Base-by-base conservation (phyloP, 2,113 vertebrate species). In the Scomber japonicus region DNA sequence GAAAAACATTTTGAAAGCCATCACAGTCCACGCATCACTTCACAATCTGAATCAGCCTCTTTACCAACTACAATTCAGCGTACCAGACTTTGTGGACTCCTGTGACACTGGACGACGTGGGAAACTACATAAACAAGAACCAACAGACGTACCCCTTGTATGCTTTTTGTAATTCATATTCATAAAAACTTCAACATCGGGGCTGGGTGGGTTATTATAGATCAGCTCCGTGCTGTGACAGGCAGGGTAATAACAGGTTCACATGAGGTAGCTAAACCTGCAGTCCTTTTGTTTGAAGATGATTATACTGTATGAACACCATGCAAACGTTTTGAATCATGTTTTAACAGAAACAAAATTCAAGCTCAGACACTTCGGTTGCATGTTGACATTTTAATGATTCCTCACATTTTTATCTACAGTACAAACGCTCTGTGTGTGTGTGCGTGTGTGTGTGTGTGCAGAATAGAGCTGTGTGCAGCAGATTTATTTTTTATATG, bases 331-430 rank as follows among this genome's bases (percentile, higher is more conserved):
- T 81, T 70, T 64, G 11, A 35, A 35, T 60, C 8, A 27, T 63
- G 2, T 63, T 78, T 74, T 35, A 71, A 69, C 56, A 44, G 19
- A 17, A 75, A 71, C 40, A 19, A 46, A 46, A 30, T 63, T 65
- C 19, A 74, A 72, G 19, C 55, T 81, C 60, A 79, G 46, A 69
- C 68, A 63, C 53, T 78, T 67, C 46, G 0, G 24, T 76, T 90
- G 91, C 84, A 87, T 89, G 84, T 74, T 76, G 59, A 88, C 65
- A 61, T 86, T 83, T 87, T 49, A 83, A 60, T 48, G 15, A 75
- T 55, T 76, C 76, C 70, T 84, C 75, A 62, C 65, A 75, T 49
- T 71, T 62, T 46, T 17, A 71, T 78, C 31, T 54, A n/a, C 3
- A 11, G 11, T 6, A 40, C 35, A 54, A 15, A 45, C 13, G n/a